phyloP scores from a whole-genome alignment of 2,797 vertebrate species.

The Sebastes wilsoni region DNA sequence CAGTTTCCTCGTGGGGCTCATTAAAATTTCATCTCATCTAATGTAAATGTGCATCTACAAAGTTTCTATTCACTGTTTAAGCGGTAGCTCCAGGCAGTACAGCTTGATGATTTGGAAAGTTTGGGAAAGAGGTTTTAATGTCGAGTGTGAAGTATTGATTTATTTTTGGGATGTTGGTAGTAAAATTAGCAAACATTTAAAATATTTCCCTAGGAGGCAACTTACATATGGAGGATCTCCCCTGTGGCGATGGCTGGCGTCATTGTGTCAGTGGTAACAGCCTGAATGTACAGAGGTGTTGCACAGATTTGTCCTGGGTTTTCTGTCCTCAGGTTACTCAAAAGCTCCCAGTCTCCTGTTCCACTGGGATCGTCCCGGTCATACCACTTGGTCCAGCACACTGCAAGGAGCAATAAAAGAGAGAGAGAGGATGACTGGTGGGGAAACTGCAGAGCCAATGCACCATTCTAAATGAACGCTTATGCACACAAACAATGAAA shows the following conservation, averaged over 20 bases:
- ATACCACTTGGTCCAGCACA: constrained; percentile 62
- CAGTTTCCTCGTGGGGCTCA: constrained; percentile 32
- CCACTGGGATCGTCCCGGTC: constrained; percentile 30
- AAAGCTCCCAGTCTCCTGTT: constrained; percentile 51
- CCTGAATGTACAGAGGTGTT: constrained; percentile 22
- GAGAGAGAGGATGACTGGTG: neutral
- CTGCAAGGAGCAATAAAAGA: constrained; percentile 21
- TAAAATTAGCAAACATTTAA: neutral
- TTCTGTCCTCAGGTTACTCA: neutral
- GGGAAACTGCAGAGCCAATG: neutral
- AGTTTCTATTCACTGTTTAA: constrained; percentile 14
- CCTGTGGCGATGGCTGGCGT: constrained; percentile 33
- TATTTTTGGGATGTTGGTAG: neutral
- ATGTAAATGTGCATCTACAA: constrained; percentile 35
- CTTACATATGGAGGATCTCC: constrained; percentile 24
- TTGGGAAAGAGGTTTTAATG: neutral
- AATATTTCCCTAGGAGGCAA: neutral
- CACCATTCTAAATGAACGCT: neutral
- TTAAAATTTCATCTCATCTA: constrained; percentile 34
- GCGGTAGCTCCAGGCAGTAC: constrained; percentile 8
- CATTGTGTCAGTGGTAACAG: constrained; percentile 21
- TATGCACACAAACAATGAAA: neutral
- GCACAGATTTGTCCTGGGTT: constrained; percentile 40
- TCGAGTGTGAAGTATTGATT: neutral
- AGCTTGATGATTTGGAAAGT: constrained; percentile 3